Percentiles rank a stretch among this genome's conserved stretches.
phyloP scores from a whole-genome alignment of 2,797 vertebrate genomes.

The Eulemur mongoz region DNA sequence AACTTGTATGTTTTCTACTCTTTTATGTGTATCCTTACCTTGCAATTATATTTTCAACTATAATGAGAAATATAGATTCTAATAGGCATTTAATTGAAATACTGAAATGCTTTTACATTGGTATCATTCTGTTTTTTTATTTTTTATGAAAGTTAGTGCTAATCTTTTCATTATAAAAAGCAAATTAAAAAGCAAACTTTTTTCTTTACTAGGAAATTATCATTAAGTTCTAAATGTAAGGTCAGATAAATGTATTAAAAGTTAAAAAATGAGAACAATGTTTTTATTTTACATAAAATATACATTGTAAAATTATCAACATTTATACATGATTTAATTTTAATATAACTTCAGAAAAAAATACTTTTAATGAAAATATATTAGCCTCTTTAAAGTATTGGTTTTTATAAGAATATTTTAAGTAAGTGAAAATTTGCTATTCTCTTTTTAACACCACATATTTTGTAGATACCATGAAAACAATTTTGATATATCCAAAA shows the following conservation, averaged over 20 bases:
- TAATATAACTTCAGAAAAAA: slow-evolving; percentile 11
- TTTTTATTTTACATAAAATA: neutral
- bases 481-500: neutral
- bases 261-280: neutral
- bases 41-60: neutral
- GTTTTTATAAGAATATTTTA: neutral
- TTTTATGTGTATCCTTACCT: neutral
- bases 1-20: neutral
- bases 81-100: slow-evolving; percentile 2
- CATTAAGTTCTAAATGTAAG: neutral
- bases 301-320: neutral
- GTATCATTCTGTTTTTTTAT: neutral
- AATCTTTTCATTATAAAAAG: slow-evolving; percentile 48
- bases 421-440: neutral
- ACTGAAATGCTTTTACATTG: neutral
- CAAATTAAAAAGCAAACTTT: slow-evolving; percentile 25
- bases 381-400: neutral
- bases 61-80: neutral
- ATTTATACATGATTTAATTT: neutral
- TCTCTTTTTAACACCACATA: neutral
- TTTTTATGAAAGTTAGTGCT: slow-evolving; percentile 33
- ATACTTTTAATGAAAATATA: neutral
- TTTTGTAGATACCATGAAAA: neutral
- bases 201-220: slow-evolving; percentile 5
- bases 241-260: slow-evolving; percentile 10